A percentile compares a stretch with the other conserved stretches of the same genome.
phyloP scores from a whole-genome alignment of 2,797 vertebrate species.

The Cynopterus sphinx region DNA sequence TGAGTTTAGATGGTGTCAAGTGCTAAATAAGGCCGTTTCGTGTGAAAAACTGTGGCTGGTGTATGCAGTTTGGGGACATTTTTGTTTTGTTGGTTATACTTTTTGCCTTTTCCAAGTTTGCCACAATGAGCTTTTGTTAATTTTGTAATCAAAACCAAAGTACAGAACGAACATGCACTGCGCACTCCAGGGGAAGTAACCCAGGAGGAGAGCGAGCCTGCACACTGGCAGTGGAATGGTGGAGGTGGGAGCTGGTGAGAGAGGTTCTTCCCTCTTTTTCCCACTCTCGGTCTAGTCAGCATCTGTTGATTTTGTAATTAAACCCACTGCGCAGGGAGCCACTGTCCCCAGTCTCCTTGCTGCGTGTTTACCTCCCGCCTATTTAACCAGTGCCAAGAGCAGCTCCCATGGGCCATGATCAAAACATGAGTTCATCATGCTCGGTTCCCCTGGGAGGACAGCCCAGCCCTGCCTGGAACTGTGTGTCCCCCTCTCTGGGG shows the following conservation, averaged over 20 bases:
- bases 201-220: neutral
- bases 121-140: neutral
- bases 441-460: neutral
- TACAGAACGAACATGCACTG: neutral
- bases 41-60: neutral
- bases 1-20: neutral
- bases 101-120: neutral
- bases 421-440: conserved; percentile 61
- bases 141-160: conserved; percentile 7
- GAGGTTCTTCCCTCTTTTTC: neutral
- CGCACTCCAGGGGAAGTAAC: neutral
- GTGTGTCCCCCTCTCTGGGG: neutral
- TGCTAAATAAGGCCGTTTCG: neutral
- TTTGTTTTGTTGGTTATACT: neutral
- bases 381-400: conserved; percentile 19
- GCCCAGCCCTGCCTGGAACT: neutral
- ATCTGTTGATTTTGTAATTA: neutral
- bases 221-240: accelerated
- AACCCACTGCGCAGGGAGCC: neutral
- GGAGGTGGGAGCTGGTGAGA: neutral
- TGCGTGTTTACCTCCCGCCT: conserved; percentile 61
- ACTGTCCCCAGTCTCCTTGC: accelerated
- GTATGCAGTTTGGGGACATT: neutral
- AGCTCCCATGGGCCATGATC: conserved; percentile 7
- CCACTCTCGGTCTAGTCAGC: neutral